Evolutionary conservation across 2,113 vertebrate genomes (phyloP).

Genomic region (Sceloporus tristichus): DNA sequence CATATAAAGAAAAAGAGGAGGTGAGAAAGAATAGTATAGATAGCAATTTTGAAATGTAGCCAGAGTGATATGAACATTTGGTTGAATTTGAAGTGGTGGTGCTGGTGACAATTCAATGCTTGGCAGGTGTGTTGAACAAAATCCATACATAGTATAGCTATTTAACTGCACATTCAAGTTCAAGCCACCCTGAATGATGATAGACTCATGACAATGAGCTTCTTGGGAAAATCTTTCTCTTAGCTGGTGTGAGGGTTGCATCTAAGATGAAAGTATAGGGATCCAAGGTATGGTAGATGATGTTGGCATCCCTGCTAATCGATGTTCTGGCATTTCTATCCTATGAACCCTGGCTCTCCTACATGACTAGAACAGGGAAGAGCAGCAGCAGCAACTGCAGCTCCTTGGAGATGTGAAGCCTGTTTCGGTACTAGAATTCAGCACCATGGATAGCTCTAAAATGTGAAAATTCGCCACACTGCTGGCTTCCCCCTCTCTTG

Average conservation of each 20-base stretch:
- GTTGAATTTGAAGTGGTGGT: background rate
- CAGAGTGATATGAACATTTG: background rate
- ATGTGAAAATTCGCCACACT: no score
- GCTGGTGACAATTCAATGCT: background rate
- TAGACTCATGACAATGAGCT: background rate
- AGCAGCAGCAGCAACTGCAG: no score
- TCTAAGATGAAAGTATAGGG: background rate
- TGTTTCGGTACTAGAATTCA: no score
- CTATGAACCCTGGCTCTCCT: background rate
- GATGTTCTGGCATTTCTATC: background rate
- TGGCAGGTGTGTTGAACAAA: background rate
- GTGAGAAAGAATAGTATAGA: background rate
- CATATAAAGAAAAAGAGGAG: no score
- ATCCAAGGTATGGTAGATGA: background rate
- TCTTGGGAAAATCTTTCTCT: background rate
- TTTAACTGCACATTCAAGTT: background rate
- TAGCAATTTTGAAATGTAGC: background rate
- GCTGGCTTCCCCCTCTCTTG: no score
- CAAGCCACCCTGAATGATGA: background rate
- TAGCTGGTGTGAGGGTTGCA: background rate
- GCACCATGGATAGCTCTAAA: no score
- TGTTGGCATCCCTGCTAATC: background rate
- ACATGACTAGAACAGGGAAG: background rate
- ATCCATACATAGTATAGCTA: background rate
- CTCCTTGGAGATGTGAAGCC: no score